Evolutionary conservation across 2,888 invertebrate genomes (phyloP).

Genomic region (Monoplex corrugatus): DNA sequence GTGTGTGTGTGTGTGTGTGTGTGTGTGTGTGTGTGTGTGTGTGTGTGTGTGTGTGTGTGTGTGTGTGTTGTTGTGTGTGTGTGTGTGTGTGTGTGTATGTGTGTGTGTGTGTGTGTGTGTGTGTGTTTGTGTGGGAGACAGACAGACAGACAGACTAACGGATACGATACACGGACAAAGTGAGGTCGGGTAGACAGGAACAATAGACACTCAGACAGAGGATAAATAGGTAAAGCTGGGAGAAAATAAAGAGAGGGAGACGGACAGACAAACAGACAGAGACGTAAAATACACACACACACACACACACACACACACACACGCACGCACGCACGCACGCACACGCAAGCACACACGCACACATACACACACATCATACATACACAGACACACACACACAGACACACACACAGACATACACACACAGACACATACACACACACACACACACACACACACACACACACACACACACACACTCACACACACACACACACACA

Average conservation of each 20-base stretch:
- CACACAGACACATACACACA: not conserved
- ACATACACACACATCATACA: not conserved
- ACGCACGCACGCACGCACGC: not conserved
- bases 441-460: not conserved
- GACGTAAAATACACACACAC: not conserved
- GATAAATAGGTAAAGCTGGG: not conserved
- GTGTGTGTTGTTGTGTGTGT: too few relatives aligned
- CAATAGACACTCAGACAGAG: not conserved
- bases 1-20: not conserved
- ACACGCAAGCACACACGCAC: not conserved
- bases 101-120: not conserved
- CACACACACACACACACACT: too few relatives aligned
- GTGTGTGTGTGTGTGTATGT: not conserved
- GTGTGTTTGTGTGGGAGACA: not conserved
- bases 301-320: not conserved
- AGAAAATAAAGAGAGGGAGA: not conserved
- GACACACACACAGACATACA: not conserved
- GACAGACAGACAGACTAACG: not conserved
- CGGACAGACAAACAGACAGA: not conserved
- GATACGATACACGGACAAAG: not conserved
- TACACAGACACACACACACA: not conserved
- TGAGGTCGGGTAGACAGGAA: not conserved
- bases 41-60: not conserved
- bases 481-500: too few relatives aligned
- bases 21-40: not conserved